Base-by-base conservation (phyloP, 2,113 vertebrate species). In the Xiphorhynchus elegans region DNA sequence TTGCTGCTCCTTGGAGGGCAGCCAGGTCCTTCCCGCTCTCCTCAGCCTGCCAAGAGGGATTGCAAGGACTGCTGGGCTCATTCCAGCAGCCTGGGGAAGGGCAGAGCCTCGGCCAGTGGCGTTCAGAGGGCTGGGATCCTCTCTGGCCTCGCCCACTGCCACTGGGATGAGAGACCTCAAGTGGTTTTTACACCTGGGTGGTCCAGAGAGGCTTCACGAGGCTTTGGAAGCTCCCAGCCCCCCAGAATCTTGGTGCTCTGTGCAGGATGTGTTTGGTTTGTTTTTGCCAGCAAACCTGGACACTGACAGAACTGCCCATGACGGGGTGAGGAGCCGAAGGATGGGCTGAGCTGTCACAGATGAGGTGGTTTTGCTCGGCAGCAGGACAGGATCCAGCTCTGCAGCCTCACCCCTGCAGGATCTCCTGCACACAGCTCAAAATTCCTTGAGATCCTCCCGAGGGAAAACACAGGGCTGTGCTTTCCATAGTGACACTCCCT, bases 1-100 rank as follows among this genome's bases (percentile, higher is more conserved):
- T 96, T 95, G 76, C 83, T 93, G 92, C 90, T 96, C 85, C 64
- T 93, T 96, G 96, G 96, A 95, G 95, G 40, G 72, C 68, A 78
- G 95, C 96, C 96, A 97, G 52, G 26, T 46, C 76, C 94, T 92
- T 93, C 83, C 90, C 2, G 12, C 59, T 86, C 80, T 49, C 83
- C 62, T 66, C 6, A 6, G 75, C 53, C 72, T 92, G 92, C 96
- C 96, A 87, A 63, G 63, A 92, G 55, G 86, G 76, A 96, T 95
- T 90, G 94, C 95, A 64, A 89, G 86, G 83, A 55, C 62, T 84
- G 60, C 53, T 2, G 2, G 56, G 69, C 1, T 16, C 29, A 79
- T 95, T 95, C 93, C 93, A 91, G 96, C 94, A 89, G 80, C 90
- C 23, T 1, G 39, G 68, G 81, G 75, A 66, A 55, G 76, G 89